Evolutionary conservation across 2,797 vertebrate species (phyloP).

Genomic region (Syngnathus acus): DNA sequence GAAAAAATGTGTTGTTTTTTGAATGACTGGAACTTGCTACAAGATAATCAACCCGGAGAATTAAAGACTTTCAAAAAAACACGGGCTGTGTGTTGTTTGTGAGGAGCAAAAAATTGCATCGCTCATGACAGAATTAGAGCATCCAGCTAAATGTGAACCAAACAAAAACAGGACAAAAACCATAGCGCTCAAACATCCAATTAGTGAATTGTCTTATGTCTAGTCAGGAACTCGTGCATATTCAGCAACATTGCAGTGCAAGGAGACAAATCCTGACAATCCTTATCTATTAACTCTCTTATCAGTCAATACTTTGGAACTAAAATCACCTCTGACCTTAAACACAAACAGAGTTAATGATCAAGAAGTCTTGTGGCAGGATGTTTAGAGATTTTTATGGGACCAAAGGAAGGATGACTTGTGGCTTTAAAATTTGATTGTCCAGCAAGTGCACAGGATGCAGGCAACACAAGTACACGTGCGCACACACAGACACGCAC

Average conservation of each 20-base stretch:
- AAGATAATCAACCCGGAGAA: neutral
- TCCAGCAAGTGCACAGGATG: conserved; percentile 12
- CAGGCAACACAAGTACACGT: conserved; percentile 3
- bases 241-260: conserved; percentile 30
- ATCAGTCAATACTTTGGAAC: conserved; percentile 40
- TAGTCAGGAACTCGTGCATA: conserved; percentile 48
- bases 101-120: conserved; percentile 9
- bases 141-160: conserved; percentile 23
- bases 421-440: conserved; percentile 18
- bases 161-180: conserved; percentile 25
- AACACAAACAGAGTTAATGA: conserved; percentile 55
- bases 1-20: too few species aligned
- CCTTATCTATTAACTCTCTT: conserved; percentile 59
- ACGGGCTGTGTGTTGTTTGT: neutral
- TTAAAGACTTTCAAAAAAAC: too few species aligned
- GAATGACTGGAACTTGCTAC: neutral
- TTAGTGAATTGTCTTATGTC: conserved; percentile 38
- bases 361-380: conserved; percentile 48
- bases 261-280: conserved; percentile 25
- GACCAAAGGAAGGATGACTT: conserved; percentile 22
- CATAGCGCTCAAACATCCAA: conserved; percentile 38
- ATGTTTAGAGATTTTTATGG: conserved; percentile 26
- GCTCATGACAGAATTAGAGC: conserved; percentile 35
- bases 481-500: conserved; percentile 2
- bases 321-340: conserved; percentile 46